Conservation (phyloP, 2,797 vertebrate species). For the Nothura maculosa region DNA sequence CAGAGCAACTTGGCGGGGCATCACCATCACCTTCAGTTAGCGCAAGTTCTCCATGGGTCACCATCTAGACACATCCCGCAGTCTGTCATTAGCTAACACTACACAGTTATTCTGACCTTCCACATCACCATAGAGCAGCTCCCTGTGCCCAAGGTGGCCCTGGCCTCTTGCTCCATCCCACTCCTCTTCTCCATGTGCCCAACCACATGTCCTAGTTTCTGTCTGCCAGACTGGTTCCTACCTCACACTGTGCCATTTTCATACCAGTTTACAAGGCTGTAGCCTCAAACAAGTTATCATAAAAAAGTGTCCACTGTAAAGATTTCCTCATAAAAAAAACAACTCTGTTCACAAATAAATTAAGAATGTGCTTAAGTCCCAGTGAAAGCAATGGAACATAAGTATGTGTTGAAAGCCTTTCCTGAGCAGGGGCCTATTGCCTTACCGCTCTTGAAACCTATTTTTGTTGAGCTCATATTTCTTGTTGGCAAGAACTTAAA, state of each 20-base stretch:
- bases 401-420: constrained; percentile 60
- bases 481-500: constrained; percentile 63
- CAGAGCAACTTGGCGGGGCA: not conserved
- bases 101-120: not conserved
- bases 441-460: constrained; percentile 41
- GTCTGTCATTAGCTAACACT: not conserved
- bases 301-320: constrained; percentile 60
- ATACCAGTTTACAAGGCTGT: constrained; percentile 28
- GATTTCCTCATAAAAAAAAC: constrained; percentile 44
- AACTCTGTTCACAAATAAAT: constrained; percentile 70
- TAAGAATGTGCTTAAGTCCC: constrained; percentile 61
- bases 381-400: constrained; percentile 49
- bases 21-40: not conserved
- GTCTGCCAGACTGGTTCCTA: not conserved
- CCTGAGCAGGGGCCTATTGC: not conserved
- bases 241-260: constrained; percentile 31
- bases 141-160: fast-evolving
- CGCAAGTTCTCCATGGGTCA: not conserved
- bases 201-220: not conserved
- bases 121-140: not conserved
- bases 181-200: fast-evolving
- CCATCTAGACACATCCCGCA: not conserved
- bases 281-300: constrained; percentile 12
- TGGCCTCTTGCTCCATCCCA: not conserved
- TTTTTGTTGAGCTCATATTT: constrained; percentile 11